Conservation (phyloP, 1,140 invertebrate genomes). For the Hypothenemus hampei region DNA sequence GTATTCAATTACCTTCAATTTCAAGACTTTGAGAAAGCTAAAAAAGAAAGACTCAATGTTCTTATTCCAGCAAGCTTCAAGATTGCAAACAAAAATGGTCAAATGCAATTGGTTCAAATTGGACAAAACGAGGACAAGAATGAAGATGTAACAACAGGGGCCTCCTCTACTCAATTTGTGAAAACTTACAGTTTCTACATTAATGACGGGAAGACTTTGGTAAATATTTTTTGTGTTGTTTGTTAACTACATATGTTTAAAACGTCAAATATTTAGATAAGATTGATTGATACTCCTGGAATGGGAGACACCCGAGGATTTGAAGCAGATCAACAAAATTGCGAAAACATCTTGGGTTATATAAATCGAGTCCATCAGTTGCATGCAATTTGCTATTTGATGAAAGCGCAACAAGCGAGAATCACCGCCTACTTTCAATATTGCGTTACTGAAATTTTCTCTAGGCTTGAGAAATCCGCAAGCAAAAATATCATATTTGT, state of each 20-base stretch:
- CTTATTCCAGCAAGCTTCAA: constrained; percentile 37
- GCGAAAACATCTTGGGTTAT: constrained; percentile 38
- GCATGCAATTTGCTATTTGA: constrained; percentile 39
- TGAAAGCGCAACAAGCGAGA: constrained; percentile 34
- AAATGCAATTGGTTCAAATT: constrained; percentile 15
- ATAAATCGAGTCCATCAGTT: constrained; percentile 33
- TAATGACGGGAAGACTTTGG: constrained; percentile 19
- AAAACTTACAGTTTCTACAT: constrained; percentile 40
- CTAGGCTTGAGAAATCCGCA: constrained; percentile 37
- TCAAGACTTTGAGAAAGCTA: constrained; percentile 31
- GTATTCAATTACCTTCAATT: constrained; percentile 40
- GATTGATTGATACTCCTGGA: constrained; percentile 40
- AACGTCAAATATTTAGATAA: constrained; percentile 20
- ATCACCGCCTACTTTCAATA: constrained; percentile 35
- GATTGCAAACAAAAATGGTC: constrained; percentile 32
- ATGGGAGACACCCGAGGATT: constrained; percentile 37
- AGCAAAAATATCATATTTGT: constrained; percentile 39
- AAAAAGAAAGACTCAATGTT: constrained; percentile 26
- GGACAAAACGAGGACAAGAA: constrained; percentile 32
- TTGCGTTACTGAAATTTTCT: constrained; percentile 38
- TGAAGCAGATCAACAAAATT: constrained; percentile 37
- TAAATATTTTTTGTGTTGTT: background rate
- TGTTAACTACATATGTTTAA: constrained; percentile 16
- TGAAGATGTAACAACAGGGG: constrained; percentile 31
- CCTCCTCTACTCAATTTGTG: constrained; percentile 38